Conservation (phyloP, 2,113 vertebrate genomes). For the Paratilapia polleni region DNA sequence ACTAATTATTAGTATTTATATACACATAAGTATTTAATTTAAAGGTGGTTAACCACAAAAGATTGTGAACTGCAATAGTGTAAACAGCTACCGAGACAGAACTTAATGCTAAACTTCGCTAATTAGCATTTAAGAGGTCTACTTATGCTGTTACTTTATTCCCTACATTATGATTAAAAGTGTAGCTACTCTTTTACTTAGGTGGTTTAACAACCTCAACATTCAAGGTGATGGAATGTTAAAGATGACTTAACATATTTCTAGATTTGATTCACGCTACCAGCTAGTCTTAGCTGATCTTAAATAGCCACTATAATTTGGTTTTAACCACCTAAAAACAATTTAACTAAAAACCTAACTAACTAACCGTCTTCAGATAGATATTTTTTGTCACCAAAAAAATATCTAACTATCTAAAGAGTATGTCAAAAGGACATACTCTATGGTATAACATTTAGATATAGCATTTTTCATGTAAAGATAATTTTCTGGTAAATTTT, state of each 20-base stretch:
- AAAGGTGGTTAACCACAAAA: not conserved
- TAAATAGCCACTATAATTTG: not conserved
- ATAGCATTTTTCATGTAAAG: not conserved
- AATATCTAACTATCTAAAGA: no score
- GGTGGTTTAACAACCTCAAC: not conserved
- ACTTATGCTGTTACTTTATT: no score
- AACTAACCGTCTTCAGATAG: not conserved
- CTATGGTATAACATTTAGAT: not conserved
- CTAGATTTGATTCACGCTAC: no score
- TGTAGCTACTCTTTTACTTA: not conserved
- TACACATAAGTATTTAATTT: not conserved
- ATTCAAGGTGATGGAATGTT: not conserved
- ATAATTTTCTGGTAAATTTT: not conserved
- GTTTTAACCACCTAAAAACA: not conserved
- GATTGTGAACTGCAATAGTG: no score
- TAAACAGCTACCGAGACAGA: no score
- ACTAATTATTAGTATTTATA: not conserved
- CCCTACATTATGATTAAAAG: not conserved
- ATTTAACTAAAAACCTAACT: not conserved
- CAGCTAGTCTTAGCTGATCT: not conserved
- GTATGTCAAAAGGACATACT: not conserved
- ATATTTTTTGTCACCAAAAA: not conserved
- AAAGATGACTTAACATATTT: no score
- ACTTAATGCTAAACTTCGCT: no score
- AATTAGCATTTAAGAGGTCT: no score